phyloP scores from a whole-genome alignment of 2,797 vertebrate species.

The Bovichtus variegatus region DNA sequence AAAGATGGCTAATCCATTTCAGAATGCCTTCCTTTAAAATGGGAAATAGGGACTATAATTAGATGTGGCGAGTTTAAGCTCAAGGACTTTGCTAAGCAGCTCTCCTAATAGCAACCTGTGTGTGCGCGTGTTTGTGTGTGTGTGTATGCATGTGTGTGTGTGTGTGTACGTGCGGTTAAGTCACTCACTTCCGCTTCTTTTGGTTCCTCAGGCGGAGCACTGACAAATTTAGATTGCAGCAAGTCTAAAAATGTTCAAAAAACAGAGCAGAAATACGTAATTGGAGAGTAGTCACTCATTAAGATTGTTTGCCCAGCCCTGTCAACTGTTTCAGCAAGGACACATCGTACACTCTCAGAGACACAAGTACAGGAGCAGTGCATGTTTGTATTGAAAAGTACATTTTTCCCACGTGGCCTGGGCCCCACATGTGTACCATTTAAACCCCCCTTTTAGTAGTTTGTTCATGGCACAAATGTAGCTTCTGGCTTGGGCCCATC shows the following conservation, averaged over 20 bases:
- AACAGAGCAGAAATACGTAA: slow-evolving; percentile 66
- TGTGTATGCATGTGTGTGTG: slow-evolving; percentile 18
- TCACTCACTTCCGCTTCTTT: slow-evolving; percentile 75
- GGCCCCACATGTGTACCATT: not conserved
- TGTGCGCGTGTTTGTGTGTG: slow-evolving; percentile 23
- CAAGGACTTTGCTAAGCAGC: slow-evolving; percentile 55
- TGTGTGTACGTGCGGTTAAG: slow-evolving; percentile 51
- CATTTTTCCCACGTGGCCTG: slow-evolving; percentile 7
- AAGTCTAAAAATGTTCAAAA: slow-evolving; percentile 50
- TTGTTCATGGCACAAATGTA: not conserved
- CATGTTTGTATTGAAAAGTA: not conserved
- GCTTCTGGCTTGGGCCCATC: not conserved
- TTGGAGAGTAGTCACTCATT: slow-evolving; percentile 66
- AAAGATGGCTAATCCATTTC: slow-evolving; percentile 67
- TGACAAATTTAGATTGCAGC: slow-evolving; percentile 69
- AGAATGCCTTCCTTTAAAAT: slow-evolving; percentile 68
- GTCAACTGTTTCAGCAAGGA: slow-evolving; percentile 23
- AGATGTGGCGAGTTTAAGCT: slow-evolving; percentile 52
- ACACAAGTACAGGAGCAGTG: not conserved
- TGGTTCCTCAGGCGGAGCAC: slow-evolving; percentile 59
- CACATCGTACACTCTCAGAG: not conserved
- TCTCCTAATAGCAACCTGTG: slow-evolving; percentile 49
- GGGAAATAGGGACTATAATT: slow-evolving; percentile 73
- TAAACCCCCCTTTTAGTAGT: not conserved
- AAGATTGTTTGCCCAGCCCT: slow-evolving; percentile 51